Evolutionary conservation across 2,113 vertebrate genomes (phyloP), one percentile per base, ranked within the genome.

Genomic region (Perca fluviatilis): DNA sequence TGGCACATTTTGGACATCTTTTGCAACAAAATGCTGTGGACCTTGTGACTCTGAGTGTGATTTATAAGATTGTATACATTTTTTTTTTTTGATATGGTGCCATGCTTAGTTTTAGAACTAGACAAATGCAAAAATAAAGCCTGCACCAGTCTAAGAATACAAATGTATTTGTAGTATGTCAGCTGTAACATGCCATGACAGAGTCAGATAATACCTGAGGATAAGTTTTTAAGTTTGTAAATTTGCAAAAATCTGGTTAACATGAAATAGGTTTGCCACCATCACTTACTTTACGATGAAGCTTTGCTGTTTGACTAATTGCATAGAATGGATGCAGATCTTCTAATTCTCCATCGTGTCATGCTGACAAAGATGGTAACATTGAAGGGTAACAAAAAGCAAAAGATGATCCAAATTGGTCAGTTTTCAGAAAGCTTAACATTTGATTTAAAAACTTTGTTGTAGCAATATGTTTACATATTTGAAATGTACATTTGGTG

Each of bases 361-460:
- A 40, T 50, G 70, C 27, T 64, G 54, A 57, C 43, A 76, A 56
- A 50, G 9, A 84, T 5, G 19, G 15, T 33, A 33, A 33, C 33
- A 33, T 11, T 43, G 10, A 43, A 11, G 40, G 40, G 40, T 18
- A n/a, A 46, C 51, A 33, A 50, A 56, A 40, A 46, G 75, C 68
- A 85, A 86, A 80, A 70, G 67, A 81, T 86, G 86, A 65, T 80
- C 84, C 70, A 85, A 86, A 77, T 47, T 76, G 36, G 47, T 84
- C 82, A 74, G 83, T 84, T 83, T 84, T 66, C 76, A 79, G 66
- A 67, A 36, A 57, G 47, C 14, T 75, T 76, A 53, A 74, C 76
- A 64, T 68, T 13, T 43, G 19, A 74, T 64, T 57, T 49, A 15
- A 60, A 74, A 76, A 58, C 10, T 3, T 64, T 4, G 66, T 8